Conservation (phyloP, 2,888 invertebrate genomes). For the Thecocarcelia acutangulata region DNA sequence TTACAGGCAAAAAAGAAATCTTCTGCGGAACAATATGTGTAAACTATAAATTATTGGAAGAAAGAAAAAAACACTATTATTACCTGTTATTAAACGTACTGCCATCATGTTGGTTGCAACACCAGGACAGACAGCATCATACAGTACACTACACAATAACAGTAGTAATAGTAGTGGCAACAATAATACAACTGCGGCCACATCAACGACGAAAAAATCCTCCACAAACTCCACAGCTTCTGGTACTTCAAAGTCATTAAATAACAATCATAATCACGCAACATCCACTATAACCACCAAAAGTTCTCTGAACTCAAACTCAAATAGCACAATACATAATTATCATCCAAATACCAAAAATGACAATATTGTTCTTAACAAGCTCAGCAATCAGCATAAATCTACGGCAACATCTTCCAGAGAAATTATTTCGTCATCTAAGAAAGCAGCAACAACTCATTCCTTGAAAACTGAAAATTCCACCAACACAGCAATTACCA, state of each 20-base stretch:
- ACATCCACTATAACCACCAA: slow-evolving; percentile 21
- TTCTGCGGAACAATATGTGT: slow-evolving; percentile 42
- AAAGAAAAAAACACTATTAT: slow-evolving; percentile 9
- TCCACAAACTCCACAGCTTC: slow-evolving; percentile 48
- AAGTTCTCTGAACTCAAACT: slow-evolving; percentile 46
- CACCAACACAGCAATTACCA: slow-evolving; percentile 36
- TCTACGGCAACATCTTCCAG: slow-evolving; percentile 48
- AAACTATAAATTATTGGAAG: slow-evolving; percentile 33
- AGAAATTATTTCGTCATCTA: slow-evolving; percentile 24
- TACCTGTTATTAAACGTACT: slow-evolving; percentile 22
- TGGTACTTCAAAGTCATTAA: slow-evolving; percentile 62
- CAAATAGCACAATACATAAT: slow-evolving; percentile 36
- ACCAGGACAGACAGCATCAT: slow-evolving; percentile 71
- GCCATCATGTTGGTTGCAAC: slow-evolving; percentile 72
- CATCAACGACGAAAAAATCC: slow-evolving; percentile 57
- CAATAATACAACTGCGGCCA: slow-evolving; percentile 47
- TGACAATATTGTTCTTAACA: slow-evolving; percentile 29
- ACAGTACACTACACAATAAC: slow-evolving; percentile 68
- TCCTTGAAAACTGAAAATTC: slow-evolving; percentile 62
- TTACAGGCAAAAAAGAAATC: slow-evolving; percentile 20
- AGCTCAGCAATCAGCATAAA: slow-evolving; percentile 23
- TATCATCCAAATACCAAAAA: slow-evolving; percentile 37
- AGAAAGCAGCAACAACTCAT: slow-evolving; percentile 39
- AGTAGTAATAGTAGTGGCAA: slow-evolving; percentile 67
- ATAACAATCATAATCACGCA: slow-evolving; percentile 37